phyloP scores from a whole-genome alignment of 2,113 vertebrate genomes.

The Salminus brasiliensis region DNA sequence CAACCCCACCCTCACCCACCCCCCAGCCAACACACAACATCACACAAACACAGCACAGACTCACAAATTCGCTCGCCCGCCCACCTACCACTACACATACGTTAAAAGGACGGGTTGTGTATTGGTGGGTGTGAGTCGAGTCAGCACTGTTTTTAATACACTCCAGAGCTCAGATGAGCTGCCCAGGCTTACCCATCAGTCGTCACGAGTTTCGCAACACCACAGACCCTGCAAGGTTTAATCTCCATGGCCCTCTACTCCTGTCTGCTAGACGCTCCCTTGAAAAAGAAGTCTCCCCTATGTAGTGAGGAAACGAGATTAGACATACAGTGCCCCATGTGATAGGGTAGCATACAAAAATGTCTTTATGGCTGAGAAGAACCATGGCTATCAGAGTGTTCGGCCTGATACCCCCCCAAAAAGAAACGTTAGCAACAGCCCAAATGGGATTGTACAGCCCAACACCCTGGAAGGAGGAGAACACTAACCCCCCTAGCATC shows the following conservation, averaged over 20 bases:
- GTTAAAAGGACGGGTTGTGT: not conserved
- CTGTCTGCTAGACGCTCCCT: not conserved
- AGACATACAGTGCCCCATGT: not conserved
- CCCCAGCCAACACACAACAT: not conserved
- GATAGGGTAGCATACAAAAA: no score
- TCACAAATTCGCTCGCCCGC: constrained; percentile 43
- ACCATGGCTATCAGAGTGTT: no score
- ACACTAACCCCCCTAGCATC: no score
- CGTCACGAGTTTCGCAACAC: not conserved
- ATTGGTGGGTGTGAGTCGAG: constrained; percentile 32
- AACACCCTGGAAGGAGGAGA: no score
- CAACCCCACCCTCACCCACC: not conserved
- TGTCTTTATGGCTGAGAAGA: no score
- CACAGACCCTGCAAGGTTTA: not conserved
- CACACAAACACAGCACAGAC: no score
- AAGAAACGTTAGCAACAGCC: no score
- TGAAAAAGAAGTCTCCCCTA: not conserved
- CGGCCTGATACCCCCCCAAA: no score
- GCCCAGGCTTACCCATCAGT: not conserved
- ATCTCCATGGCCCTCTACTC: not conserved
- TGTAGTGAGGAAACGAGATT: not conserved
- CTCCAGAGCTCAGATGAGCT: constrained; percentile 22
- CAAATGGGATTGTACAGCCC: no score
- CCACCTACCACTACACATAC: constrained; percentile 11
- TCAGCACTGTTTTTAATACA: constrained; percentile 31